These are phyloP conservation scores for Hippocampus comes DNA, from an alignment of 2,113 vertebrate genomes.

Conservation along the genomic window DNA sequence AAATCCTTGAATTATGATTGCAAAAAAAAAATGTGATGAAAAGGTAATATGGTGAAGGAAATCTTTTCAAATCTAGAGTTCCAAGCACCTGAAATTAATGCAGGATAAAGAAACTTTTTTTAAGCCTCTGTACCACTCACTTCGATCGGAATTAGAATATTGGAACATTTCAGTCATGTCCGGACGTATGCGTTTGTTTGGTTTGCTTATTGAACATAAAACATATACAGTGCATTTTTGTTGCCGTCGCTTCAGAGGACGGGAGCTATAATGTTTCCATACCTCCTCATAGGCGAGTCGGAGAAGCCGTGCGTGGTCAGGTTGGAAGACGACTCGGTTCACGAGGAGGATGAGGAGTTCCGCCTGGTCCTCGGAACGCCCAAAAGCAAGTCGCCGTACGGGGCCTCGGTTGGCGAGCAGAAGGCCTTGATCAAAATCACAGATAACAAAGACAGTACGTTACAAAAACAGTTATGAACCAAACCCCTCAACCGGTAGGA, in stretches of 20 bases:
- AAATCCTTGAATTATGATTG: no score
- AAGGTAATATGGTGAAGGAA: no score
- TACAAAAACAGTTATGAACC: not conserved
- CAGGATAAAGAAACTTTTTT: no score
- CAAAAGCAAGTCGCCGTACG: slow-evolving; percentile 75
- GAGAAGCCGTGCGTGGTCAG: slow-evolving; percentile 78
- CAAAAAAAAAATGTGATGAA: no score
- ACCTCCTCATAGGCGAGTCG: slow-evolving; percentile 69
- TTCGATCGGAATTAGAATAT: no score
- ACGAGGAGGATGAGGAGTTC: slow-evolving; percentile 82
- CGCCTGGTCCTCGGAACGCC: slow-evolving; percentile 76
- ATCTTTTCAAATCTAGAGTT: no score
- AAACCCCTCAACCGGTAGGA: not conserved
- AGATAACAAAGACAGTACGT: slow-evolving; percentile 80
- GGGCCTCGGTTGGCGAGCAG: slow-evolving; percentile 75
- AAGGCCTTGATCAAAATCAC: slow-evolving; percentile 76
- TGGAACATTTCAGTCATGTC: not conserved
- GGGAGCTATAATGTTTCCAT: not conserved
- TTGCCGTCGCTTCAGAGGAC: not conserved
- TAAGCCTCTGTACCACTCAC: no score
- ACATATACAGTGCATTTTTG: not conserved
- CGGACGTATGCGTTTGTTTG: not conserved
- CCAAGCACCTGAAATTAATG: no score
- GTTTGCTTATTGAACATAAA: no score
- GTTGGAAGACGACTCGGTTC: slow-evolving; percentile 75